Evolutionary conservation across 2,797 vertebrate species (phyloP), one percentile per base, ranked within the genome.

Genomic region (Thalassophryne amazonica): DNA sequence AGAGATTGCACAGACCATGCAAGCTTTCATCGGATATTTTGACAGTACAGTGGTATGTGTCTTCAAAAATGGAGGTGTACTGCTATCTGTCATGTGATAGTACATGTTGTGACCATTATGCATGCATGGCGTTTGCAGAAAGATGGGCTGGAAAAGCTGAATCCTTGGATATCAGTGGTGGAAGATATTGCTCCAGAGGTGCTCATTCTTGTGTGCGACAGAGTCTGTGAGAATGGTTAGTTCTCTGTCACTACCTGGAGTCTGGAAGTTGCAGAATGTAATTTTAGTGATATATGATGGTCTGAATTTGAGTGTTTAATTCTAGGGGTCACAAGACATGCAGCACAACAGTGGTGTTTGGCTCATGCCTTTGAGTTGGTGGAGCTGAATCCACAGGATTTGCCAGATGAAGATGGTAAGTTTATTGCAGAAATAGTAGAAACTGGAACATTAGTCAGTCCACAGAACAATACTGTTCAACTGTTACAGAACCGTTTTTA

Each of bases 321-420:
- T 59, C 4, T 22, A 99, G 97, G 97, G 20, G 80, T 99, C 27
- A 93, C 46, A 63, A 91, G 95, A 57, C 94, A 96, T 37, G 91
- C 94, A 39, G 97, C 97, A 27, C 96, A 99, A 49, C 95, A 98
- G 53, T 99, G 97, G 97, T 99, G 97, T 76, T 92, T 99, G 80
- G 86, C 92, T 52, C 94, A 98, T 7, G 89, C 94, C 2, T 99
- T 99, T 75, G 97, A 99, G 66, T 83, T 99, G 77, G 94, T 99
- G 11, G 97, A 99, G 65, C 91, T 99, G 4, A 94, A 70, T 69
- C 96, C 97, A 0, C 92, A 93, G 75, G 97, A 99, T 7, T 33
- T 95, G 25, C 96, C 96, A 3, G 97, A 99, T 79, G 97, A 99
- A 39, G 97, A 98, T 47, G 97, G 97, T 99, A 79, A 84, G 90